phyloP scores from a whole-genome alignment of 2,888 invertebrate genomes.

The Melieria omissa region DNA sequence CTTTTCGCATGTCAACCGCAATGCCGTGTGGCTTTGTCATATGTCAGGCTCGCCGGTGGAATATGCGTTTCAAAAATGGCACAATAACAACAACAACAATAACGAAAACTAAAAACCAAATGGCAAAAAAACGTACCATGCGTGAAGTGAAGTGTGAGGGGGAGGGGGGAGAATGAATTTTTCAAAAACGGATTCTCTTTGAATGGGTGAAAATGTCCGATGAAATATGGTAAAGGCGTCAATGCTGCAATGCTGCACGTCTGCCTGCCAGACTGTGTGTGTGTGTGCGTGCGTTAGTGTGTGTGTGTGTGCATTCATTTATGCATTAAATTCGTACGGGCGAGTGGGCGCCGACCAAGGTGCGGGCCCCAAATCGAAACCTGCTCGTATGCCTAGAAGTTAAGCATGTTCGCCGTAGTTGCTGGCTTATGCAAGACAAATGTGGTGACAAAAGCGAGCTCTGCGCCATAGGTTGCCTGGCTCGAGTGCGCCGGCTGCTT shows the following conservation, averaged over 20 bases:
- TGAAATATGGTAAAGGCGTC: conserved; percentile 23
- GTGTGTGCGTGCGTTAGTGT: not conserved
- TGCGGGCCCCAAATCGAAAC: too few relatives aligned
- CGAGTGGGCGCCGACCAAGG: not conserved
- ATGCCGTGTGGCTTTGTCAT: conserved; percentile 32
- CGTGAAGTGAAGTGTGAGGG: not conserved
- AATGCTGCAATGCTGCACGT: not conserved
- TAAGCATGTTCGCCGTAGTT: conserved; percentile 29
- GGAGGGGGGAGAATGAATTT: conserved; percentile 2
- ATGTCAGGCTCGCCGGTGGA: conserved; percentile 16
- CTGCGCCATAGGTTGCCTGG: not conserved
- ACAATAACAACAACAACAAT: not conserved
- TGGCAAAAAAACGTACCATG: conserved; percentile 12
- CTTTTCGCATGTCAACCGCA: conserved; percentile 26
- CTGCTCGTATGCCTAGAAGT: conserved; percentile 1
- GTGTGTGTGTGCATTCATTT: conserved; percentile 12
- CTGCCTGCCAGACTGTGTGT: not conserved
- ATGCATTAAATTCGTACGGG: not conserved
- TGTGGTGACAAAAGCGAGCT: conserved; percentile 19
- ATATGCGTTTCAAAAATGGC: not conserved
- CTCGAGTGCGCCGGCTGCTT: conserved; percentile 28
- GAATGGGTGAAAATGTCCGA: conserved; percentile 27
- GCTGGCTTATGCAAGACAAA: conserved; percentile 31
- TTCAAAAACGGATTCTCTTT: conserved; percentile 14
- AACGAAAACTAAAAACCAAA: conserved; percentile 9